Conservation (phyloP, 2,888 invertebrate genomes). For the Macrosoma leucophasiata region DNA sequence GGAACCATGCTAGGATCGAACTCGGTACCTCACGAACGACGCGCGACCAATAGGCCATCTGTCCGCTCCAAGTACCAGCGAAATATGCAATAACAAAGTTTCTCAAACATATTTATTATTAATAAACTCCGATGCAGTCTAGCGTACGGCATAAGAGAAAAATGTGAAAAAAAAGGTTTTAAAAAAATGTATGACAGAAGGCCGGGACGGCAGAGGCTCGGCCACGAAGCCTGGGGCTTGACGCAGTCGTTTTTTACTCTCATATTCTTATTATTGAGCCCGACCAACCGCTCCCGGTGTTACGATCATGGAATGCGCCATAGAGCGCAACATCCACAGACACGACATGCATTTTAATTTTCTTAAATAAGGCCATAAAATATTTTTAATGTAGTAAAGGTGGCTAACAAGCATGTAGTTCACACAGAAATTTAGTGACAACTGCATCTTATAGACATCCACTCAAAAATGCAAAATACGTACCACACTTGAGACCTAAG, state of each 20-base stretch:
- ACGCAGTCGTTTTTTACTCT: constrained; percentile 68
- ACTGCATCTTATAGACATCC: too few species aligned
- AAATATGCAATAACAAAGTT: too few species aligned
- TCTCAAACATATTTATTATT: constrained; percentile 45
- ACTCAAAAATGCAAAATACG: too few species aligned
- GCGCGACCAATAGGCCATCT: constrained; percentile 24
- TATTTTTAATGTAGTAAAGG: too few species aligned
- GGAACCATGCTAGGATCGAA: constrained; percentile 61
- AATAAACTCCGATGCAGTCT: constrained; percentile 55
- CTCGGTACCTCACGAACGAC: constrained; percentile 26
- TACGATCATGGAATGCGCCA: constrained; percentile 70
- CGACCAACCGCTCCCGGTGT: constrained; percentile 69
- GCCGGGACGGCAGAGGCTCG: constrained; percentile 44
- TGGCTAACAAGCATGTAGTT: too few species aligned
- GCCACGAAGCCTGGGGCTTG: constrained; percentile 56
- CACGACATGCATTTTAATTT: constrained; percentile 34
- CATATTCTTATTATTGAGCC: constrained; percentile 71
- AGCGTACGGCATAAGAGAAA: constrained; percentile 42
- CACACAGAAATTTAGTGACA: too few species aligned
- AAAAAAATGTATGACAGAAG: constrained; percentile 41
- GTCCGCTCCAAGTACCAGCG: constrained; percentile 7
- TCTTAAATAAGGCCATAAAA: too few species aligned
- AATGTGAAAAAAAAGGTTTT: constrained; percentile 22
- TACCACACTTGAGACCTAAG: too few species aligned
- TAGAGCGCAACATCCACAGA: constrained; percentile 48